Evolutionary conservation across 2,888 invertebrate species (phyloP), one percentile per base, ranked within the genome.

Genomic region (Drosophila macrospina): DNA sequence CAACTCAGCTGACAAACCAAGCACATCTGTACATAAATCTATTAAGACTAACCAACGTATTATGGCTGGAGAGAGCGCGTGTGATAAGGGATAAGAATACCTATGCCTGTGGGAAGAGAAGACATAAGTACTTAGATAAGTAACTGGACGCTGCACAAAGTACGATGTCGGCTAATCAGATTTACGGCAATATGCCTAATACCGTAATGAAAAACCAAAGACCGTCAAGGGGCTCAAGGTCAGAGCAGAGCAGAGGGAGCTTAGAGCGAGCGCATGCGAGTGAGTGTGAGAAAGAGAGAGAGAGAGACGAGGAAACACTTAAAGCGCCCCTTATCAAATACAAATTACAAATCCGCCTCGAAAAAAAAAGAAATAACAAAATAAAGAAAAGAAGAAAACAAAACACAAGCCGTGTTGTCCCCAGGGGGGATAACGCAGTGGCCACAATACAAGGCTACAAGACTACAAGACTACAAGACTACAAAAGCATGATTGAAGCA

Each of bases 401-500:
- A 10, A 59, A 50, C 13, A 41, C 16, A 39, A 41, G 15, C 24
- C 39, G 30, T 55, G 55, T 51, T 51, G 63, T 44, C 30, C 54
- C 57, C 30, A 20, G 34, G 45, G 36, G 32, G 54, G 32, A 39
- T 45, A 61, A 57, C 42, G 37, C 62, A 66, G 41, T 69, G 64
- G 71, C 57, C 67, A 55, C 62, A 69, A 79, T 24, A 39, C 37
- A 28, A 32, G 32, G 57, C 62, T 47, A 82, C 77, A 83, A 88
- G n/a, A n/a, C n/a, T n/a, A n/a, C n/a, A n/a, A n/a, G n/a, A n/a
- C n/a, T n/a, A n/a, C n/a, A 28, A 32, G 32, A 61, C 62, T 47
- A 82, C 77, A 83, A 88, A 77, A 86, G 89, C 78, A 88, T 84
- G 89, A 88, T 80, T 84, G 81, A 88, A 78, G 75, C 60, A 52